These are phyloP conservation scores for Nematopogon swammerdamellus DNA, from an alignment of 2,888 invertebrate genomes.

Conservation along the genomic window DNA sequence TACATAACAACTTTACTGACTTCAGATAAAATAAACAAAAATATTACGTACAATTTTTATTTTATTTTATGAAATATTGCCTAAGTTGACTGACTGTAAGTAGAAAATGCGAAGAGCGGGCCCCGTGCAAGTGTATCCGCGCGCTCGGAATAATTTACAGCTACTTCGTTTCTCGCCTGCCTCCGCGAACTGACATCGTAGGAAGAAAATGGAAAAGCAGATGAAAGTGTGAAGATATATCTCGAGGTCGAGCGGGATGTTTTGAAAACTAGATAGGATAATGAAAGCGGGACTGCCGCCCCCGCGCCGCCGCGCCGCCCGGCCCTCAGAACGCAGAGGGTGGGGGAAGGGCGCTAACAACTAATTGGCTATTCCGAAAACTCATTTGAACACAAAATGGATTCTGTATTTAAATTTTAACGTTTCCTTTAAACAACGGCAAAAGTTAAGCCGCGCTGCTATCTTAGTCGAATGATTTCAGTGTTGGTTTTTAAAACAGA, in stretches of 20 bases:
- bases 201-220: slow-evolving; percentile 48
- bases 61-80: no score
- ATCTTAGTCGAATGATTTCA: not conserved
- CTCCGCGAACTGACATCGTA: slow-evolving; percentile 33
- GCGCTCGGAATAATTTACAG: no score
- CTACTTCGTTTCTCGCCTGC: no score
- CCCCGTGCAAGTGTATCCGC: no score
- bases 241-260: slow-evolving; percentile 45
- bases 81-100: no score
- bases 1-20: no score
- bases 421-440: slow-evolving; percentile 48
- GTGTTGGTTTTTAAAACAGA: no score
- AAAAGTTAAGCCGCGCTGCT: slow-evolving; percentile 36
- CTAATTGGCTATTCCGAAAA: slow-evolving; percentile 57
- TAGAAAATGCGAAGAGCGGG: no score
- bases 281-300: slow-evolving; percentile 32
- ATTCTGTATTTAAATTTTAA: slow-evolving; percentile 55
- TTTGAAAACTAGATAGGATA: slow-evolving; percentile 55
- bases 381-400: slow-evolving; percentile 58
- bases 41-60: no score
- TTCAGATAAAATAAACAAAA: no score
- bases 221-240: slow-evolving; percentile 36
- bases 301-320: not conserved
- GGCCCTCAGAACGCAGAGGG: slow-evolving; percentile 19
- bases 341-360: slow-evolving; percentile 55